Evolutionary conservation across 2,888 invertebrate species (phyloP).

Genomic region (Cataglyphis cursor): DNA sequence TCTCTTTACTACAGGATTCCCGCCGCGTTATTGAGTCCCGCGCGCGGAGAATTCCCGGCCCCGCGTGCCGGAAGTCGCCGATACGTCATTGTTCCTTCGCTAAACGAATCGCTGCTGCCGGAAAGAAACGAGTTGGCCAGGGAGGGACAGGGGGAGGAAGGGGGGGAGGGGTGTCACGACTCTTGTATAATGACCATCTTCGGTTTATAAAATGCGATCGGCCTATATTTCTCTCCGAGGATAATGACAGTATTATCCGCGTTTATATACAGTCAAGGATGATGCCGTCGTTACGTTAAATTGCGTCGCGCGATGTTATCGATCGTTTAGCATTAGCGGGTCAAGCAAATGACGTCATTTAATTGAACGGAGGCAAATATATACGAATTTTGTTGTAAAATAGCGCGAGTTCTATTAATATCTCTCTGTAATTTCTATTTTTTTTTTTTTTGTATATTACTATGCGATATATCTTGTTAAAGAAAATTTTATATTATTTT

Average conservation of each 20-base stretch:
- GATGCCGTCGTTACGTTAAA: conserved; percentile 13
- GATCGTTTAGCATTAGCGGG: conserved; percentile 16
- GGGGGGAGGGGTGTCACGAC: conserved; percentile 22
- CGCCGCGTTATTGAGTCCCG: conserved; percentile 61
- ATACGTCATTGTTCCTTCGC: conserved; percentile 74
- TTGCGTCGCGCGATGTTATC: not conserved
- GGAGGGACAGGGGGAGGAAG: not conserved
- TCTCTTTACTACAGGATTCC: conserved; percentile 70
- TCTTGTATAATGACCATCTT: conserved; percentile 45
- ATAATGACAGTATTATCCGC: conserved; percentile 5
- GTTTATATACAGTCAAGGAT: not conserved
- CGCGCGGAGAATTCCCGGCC: conserved; percentile 66
- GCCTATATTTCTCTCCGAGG: conserved; percentile 6
- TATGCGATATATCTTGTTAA: not conserved
- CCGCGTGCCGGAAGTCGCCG: conserved; percentile 76
- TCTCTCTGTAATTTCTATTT: not conserved
- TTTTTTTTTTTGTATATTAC: not conserved
- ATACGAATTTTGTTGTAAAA: not conserved
- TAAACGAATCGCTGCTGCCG: conserved; percentile 70
- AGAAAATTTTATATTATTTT: too few species aligned
- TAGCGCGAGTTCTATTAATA: too few species aligned
- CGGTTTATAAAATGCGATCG: conserved; percentile 30
- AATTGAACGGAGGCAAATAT: not conserved
- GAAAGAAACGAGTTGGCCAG: not conserved
- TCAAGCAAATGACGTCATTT: not conserved